Conservation (phyloP, 2,113 vertebrate species). For the Corapipo altera region DNA sequence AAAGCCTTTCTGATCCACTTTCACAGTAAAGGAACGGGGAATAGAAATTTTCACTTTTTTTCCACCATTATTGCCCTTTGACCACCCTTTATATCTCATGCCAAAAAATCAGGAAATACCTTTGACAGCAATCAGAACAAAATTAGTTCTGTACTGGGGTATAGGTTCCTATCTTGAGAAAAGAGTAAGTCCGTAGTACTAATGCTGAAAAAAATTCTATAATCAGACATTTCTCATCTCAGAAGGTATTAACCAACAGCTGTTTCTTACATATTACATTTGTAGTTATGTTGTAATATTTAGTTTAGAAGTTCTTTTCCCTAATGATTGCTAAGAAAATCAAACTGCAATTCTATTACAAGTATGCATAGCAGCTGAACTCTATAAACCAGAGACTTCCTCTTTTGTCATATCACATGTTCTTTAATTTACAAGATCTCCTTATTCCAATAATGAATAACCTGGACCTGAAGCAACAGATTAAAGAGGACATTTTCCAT, state of each 20-base stretch:
- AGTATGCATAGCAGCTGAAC: not conserved
- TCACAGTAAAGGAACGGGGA: not conserved
- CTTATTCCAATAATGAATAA: not conserved
- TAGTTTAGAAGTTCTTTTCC: not conserved
- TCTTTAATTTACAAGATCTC: not conserved
- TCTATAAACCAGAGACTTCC: not conserved
- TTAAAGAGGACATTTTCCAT: not conserved
- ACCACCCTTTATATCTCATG: not conserved
- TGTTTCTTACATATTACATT: not conserved
- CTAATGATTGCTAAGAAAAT: not conserved
- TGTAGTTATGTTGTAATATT: not conserved
- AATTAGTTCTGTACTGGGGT: not conserved
- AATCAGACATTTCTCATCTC: not conserved
- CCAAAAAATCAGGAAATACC: not conserved
- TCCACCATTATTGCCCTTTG: not conserved
- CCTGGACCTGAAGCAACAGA: not conserved
- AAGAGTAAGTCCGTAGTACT: not conserved
- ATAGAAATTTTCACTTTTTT: not conserved
- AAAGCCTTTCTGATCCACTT: not conserved
- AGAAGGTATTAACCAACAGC: not conserved
- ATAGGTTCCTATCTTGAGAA: not conserved
- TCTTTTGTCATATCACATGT: not conserved
- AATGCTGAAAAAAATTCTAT: not conserved
- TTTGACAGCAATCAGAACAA: constrained; percentile 6
- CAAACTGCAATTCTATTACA: not conserved